Percentiles rank a stretch among this genome's conserved stretches.
phyloP scores from a whole-genome alignment of 1,140 invertebrate genomes.

The Stegodyphus mimosarum region DNA sequence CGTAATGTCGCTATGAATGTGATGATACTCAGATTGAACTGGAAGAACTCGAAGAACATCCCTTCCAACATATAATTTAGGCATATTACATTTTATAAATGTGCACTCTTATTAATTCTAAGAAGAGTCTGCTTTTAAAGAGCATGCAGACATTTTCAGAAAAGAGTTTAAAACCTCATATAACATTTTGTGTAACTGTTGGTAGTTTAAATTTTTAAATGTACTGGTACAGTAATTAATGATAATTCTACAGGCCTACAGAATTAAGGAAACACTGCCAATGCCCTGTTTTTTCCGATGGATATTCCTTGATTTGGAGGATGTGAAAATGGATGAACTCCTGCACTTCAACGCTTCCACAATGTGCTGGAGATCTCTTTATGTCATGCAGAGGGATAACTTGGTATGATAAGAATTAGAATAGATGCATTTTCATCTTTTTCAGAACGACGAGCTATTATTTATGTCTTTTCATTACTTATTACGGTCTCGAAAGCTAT shows the following conservation, averaged over 20 bases:
- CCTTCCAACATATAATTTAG: too few species aligned
- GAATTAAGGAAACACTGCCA: conserved; percentile 3
- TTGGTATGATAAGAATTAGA: background rate
- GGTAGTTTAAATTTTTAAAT: too few species aligned
- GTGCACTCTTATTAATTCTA: too few species aligned
- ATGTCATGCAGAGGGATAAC: background rate
- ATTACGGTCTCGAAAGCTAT: too few species aligned
- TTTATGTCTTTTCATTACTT: too few species aligned
- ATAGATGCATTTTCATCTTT: background rate
- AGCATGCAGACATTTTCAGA: too few species aligned
- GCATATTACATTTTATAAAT: background rate
- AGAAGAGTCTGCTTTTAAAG: too few species aligned
- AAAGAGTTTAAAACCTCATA: too few species aligned
- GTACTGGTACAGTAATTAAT: too few species aligned
- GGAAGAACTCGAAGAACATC: too few species aligned
- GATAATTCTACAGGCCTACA: background rate
- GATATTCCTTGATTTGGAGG: conserved; percentile 34
- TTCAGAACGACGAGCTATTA: background rate
- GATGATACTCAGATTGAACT: too few species aligned
- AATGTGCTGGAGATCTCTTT: conserved; percentile 30
- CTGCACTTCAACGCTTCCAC: conserved; percentile 13
- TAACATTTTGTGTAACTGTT: too few species aligned
- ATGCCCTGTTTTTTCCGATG: conserved; percentile 46
- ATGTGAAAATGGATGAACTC: conserved; percentile 7
- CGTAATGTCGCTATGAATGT: background rate